Conservation (phyloP, 2,113 vertebrate species). For the Pedionomus torquatus region DNA sequence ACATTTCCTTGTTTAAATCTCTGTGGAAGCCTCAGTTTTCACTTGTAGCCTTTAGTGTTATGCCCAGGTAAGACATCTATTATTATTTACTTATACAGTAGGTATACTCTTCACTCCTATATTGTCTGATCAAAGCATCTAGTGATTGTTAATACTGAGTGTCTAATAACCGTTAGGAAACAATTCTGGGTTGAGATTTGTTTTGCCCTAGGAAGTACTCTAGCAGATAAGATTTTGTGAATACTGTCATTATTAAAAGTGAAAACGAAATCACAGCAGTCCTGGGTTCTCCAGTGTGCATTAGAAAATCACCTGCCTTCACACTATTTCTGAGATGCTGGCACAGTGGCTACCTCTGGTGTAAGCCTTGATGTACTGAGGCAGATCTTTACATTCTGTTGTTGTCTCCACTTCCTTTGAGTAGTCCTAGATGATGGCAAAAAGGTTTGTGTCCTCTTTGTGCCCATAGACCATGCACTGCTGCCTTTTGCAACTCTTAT, state of each 20-base stretch:
- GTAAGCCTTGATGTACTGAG: not conserved
- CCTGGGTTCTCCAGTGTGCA: not conserved
- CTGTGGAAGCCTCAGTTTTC: not conserved
- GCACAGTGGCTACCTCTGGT: not conserved
- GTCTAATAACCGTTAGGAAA: not conserved
- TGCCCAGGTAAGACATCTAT: not conserved
- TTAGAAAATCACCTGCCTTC: not conserved
- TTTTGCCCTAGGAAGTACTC: not conserved
- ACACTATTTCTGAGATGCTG: not conserved
- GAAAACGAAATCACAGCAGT: not conserved
- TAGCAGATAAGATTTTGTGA: not conserved
- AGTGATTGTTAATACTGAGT: not conserved
- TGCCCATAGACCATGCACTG: not conserved
- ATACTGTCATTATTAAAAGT: not conserved
- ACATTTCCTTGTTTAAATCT: not conserved
- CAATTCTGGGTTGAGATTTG: not conserved
- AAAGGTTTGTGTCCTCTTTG: not conserved
- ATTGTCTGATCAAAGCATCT: not conserved
- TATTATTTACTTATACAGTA: not conserved
- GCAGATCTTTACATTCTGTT: not conserved
- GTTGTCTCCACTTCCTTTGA: not conserved
- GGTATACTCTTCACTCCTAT: not conserved
- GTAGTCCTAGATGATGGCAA: not conserved
- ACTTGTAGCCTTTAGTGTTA: not conserved
- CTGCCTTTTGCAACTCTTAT: not conserved